A percentile compares a stretch with the other conserved stretches of the same genome.
phyloP scores from a whole-genome alignment of 2,888 invertebrate genomes.

The Suillia variegata region DNA sequence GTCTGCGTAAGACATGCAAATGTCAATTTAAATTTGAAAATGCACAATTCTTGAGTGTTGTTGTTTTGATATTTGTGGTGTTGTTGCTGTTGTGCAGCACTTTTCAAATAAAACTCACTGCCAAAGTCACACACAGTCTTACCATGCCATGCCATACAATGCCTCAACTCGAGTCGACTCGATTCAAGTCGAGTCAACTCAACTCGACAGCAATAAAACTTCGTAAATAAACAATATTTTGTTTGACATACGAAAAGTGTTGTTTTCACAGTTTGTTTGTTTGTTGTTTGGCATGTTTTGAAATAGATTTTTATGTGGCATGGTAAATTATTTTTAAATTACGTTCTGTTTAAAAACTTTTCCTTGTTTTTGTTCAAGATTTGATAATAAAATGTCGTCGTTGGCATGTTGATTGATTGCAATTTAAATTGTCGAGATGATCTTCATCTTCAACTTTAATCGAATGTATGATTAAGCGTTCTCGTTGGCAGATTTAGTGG shows the following conservation, averaged over 20 bases:
- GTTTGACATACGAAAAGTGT: not conserved
- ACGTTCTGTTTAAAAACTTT: not conserved
- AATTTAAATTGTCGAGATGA: slow-evolving; percentile 9
- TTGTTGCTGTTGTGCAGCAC: not conserved
- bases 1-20: not conserved
- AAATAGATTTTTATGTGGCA: not conserved
- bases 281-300: too few relatives aligned
- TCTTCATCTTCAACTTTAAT: slow-evolving; percentile 18
- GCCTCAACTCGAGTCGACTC: not conserved
- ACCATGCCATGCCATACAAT: not conserved
- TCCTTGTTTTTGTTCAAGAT: not conserved
- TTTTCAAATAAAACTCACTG: not conserved
- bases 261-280: not conserved
- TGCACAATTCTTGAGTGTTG: not conserved
- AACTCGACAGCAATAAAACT: slow-evolving; percentile 1
- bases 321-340: not conserved
- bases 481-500: not conserved
- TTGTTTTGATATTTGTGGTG: too few relatives aligned
- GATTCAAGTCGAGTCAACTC: not conserved
- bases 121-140: not conserved
- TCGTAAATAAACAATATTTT: not conserved
- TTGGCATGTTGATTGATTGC: slow-evolving; percentile 12
- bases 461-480: too few relatives aligned
- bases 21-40: not conserved
- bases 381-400: not conserved